Evolutionary conservation across 2,113 vertebrate species (phyloP).

Genomic region (Chitala chitala): DNA sequence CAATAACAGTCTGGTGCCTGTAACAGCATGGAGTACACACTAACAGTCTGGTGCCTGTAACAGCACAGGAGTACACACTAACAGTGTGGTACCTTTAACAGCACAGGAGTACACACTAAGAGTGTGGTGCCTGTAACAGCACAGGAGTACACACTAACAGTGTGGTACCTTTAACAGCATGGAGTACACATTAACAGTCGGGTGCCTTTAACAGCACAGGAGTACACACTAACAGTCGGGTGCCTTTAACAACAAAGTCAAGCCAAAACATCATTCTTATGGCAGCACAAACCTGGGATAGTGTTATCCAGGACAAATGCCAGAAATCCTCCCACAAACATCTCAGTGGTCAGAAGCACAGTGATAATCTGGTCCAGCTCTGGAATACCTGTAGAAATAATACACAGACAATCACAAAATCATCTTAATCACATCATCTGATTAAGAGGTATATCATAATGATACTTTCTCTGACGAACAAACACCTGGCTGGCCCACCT

Average conservation of each 20-base stretch:
- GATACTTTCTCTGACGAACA: neutral
- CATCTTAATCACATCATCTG: neutral
- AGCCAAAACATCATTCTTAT: no score
- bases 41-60: no score
- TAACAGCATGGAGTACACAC: no score
- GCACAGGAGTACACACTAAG: no score
- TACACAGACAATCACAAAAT: neutral
- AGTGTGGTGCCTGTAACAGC: no score
- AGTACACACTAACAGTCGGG: no score
- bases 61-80: no score
- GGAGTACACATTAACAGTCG: no score
- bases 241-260: no score
- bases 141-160: neutral
- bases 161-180: neutral
- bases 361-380: slow-evolving; percentile 92
- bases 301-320: slow-evolving; percentile 93
- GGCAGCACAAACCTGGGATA: slow-evolving; percentile 72
- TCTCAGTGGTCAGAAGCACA: slow-evolving; percentile 89
- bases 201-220: no score
- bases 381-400: slow-evolving; percentile 61
- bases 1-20: no score
- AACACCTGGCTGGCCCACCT: slow-evolving; percentile 53
- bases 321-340: slow-evolving; percentile 91
- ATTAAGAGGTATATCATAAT: neutral
- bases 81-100: no score